Evolutionary conservation across 2,113 vertebrate genomes (phyloP), one percentile per base, ranked within the genome.

Genomic region (Lepisosteus osseus): DNA sequence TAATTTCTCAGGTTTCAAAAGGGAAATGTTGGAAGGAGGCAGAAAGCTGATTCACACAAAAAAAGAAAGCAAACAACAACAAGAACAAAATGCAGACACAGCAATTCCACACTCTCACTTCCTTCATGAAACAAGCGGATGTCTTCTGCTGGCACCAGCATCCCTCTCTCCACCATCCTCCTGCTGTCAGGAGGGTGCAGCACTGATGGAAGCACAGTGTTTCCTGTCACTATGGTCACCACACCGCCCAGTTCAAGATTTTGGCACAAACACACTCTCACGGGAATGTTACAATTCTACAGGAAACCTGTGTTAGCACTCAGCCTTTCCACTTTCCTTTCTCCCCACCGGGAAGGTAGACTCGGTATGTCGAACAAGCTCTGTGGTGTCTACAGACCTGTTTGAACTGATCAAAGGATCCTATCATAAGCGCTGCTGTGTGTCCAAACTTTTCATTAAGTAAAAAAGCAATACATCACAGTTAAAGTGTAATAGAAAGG

Each of bases 21-120:
- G 42, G 12, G 41, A 15, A 15, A 29, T 47, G 40, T 0, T 2
- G n/a, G 29, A 45, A 15, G 47, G 62, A 65, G 47, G 3, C 12
- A 59, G 71, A 54, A 61, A 54, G 63, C 43, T 68, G 77, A 69
- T 78, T 82, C 66, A 78, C 76, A 78, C 61, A 77, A 76, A 69
- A 77, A 82, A 74, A 82, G 44, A 78, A 86, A 74, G 55, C 2
- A 80, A 85, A 83, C 77, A 79, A 70, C 17, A 82, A 80, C 68
- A 74, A 76, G 80, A 78, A 74, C 66, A 84, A 85, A 83, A 71
- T 76, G 77, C 83, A 74, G 75, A 80, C 76, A 64, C 75, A 86
- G 84, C 84, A 85, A 62, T 71, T 72, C 74, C 68, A 41, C 67
- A 64, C 71, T 41, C 47, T 0, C 62, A 75, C 68, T 80, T 82